phyloP scores from a whole-genome alignment of 2,888 invertebrate species.

The Matsumyia berberina region DNA sequence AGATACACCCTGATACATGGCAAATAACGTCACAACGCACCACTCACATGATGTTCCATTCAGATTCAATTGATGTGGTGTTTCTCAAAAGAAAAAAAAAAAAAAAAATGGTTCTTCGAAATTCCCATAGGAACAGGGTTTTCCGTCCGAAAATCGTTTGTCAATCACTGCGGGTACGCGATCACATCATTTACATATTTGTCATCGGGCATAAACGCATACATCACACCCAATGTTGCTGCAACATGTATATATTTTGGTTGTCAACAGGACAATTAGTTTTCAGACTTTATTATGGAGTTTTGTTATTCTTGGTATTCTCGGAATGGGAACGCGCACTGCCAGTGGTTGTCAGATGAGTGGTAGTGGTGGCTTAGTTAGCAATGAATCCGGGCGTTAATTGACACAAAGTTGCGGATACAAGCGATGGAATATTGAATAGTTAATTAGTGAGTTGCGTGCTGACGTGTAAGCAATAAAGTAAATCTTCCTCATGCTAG shows the following conservation, averaged over 20 bases:
- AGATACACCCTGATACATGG: conserved; percentile 25
- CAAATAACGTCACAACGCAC: conserved; percentile 40
- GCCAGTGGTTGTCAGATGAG: conserved; percentile 19
- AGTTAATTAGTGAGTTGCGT: conserved; percentile 28
- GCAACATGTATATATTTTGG: conserved; percentile 63
- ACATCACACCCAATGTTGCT: conserved; percentile 56
- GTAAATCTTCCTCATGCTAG: too few relatives aligned
- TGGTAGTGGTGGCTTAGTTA: conserved; percentile 3
- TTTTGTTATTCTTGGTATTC: conserved; percentile 5
- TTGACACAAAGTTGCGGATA: conserved; percentile 24
- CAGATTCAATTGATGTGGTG: neutral
- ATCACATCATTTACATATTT: conserved; percentile 66
- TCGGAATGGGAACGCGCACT: neutral
- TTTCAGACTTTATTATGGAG: conserved; percentile 31
- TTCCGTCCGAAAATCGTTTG: conserved; percentile 43
- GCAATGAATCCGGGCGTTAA: conserved; percentile 35
- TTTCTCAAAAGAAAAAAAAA: neutral
- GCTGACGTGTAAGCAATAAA: neutral
- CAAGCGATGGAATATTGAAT: neutral
- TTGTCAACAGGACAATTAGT: conserved; percentile 70
- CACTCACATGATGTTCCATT: conserved; percentile 13
- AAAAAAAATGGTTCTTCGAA: neutral
- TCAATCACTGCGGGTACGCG: conserved; percentile 53
- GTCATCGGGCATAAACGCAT: conserved; percentile 47
- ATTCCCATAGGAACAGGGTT: conserved; percentile 65